Conservation (phyloP, 2,888 invertebrate species). For the Prenolepis imparis region DNA sequence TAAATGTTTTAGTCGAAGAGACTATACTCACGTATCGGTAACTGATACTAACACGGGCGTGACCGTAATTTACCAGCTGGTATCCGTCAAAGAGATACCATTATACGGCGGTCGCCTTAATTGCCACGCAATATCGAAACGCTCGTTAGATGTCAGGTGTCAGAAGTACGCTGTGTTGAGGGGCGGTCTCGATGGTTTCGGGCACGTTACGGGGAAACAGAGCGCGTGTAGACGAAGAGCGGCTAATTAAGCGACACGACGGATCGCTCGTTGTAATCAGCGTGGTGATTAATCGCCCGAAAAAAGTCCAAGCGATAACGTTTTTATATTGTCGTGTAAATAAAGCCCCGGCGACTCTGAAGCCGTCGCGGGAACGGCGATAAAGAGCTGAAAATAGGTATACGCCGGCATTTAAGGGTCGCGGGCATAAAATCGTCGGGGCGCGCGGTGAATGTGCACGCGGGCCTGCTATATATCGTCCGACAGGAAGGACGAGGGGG, state of each 20-base stretch:
- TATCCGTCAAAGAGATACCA: conserved; percentile 63
- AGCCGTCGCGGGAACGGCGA: conserved; percentile 31
- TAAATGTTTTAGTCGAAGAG: conserved; percentile 1
- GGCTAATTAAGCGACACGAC: conserved; percentile 69
- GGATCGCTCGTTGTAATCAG: conserved; percentile 75
- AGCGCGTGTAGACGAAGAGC: conserved; percentile 2
- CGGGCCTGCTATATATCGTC: conserved; percentile 50
- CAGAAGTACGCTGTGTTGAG: conserved; percentile 49
- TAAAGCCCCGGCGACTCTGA: conserved; percentile 59
- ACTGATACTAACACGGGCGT: conserved; percentile 55
- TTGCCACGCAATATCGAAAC: conserved; percentile 62
- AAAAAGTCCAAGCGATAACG: conserved; percentile 72
- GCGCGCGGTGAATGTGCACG: conserved; percentile 43
- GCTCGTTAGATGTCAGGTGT: conserved; percentile 57
- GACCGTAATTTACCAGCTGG: conserved; percentile 65
- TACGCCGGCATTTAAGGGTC: conserved; percentile 71
- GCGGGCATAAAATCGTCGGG: conserved; percentile 66
- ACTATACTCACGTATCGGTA: neutral
- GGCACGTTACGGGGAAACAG: conserved; percentile 1
- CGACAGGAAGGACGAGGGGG: neutral
- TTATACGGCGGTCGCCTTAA: conserved; percentile 63
- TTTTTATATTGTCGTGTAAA: conserved; percentile 72
- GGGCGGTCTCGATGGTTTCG: conserved; percentile 27
- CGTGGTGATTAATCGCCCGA: conserved; percentile 77
- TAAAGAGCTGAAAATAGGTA: conserved; percentile 63